phyloP scores from a whole-genome alignment of 1,140 invertebrate species.

The Nasonia giraulti region DNA sequence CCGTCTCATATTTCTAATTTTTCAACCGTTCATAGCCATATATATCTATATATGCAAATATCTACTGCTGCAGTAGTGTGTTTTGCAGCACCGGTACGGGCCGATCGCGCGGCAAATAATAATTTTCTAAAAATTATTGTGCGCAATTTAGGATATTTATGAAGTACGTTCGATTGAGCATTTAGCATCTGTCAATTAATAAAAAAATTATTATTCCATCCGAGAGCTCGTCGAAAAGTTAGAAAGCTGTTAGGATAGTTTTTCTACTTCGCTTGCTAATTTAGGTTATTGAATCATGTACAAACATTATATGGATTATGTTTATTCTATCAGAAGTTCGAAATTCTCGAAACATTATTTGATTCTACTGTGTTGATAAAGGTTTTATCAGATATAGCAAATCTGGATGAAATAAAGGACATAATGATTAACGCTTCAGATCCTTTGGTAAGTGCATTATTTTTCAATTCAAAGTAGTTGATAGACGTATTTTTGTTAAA shows the following conservation, averaged over 20 bases:
- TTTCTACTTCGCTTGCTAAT: neutral
- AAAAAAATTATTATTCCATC: no score
- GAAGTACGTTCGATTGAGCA: no score
- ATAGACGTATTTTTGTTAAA: neutral
- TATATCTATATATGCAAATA: no score
- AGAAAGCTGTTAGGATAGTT: neutral
- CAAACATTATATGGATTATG: neutral
- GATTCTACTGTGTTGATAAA: neutral
- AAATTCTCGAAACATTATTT: neutral
- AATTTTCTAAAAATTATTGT: no score
- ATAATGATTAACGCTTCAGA: conserved; percentile 87
- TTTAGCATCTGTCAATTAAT: no score
- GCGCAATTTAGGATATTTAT: no score
- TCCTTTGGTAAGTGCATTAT: conserved; percentile 79
- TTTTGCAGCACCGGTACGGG: no score
- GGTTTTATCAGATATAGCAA: conserved; percentile 67
- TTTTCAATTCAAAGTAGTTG: neutral
- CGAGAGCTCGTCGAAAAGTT: neutral
- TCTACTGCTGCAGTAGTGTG: no score
- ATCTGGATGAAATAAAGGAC: conserved; percentile 85
- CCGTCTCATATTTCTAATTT: no score
- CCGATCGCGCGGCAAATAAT: no score
- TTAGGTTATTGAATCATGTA: neutral
- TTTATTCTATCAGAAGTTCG: neutral
- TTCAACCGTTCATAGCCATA: no score